Base-by-base conservation (phyloP, 2,113 vertebrate genomes). In the Camelus bactrianus region DNA sequence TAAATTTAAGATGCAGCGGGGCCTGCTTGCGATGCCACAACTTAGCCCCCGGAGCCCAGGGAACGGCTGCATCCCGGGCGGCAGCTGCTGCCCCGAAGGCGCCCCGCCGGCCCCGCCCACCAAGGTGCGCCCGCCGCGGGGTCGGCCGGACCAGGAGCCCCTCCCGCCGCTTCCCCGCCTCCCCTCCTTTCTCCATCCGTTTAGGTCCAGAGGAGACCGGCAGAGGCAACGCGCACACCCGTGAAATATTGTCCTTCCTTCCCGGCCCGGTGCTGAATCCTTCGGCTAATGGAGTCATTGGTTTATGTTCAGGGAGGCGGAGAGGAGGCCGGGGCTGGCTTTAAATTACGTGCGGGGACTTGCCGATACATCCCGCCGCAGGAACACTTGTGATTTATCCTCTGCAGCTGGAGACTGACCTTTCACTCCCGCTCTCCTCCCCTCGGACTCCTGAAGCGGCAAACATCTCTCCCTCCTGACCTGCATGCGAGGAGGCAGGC, bases 361-460 rank as follows among this genome's bases (percentile, higher is more conserved):
- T 2, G 15, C 17, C 50, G 0, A 20, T 24, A 8, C 0, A 8
- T 1, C 12, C 48, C 73, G 30, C 1, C 4, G 5, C 5, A 19
- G 86, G 58, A 67, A 17, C 12, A 0, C n/a, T 3, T 3, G 6
- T 32, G 86, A 84, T 69, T 87, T 62, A 38, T 64, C 6, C 75
- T 35, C 70, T 56, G 50, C 73, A 58, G 95, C 91, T 46, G 94
- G 75, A 56, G n/a, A 19, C 32, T 15, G 62, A 24, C 86, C 76
- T 81, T 64, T 12, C 2, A 15, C 35, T 16, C 46, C 52, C 5
- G 26, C 7, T 22, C 65, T 14, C n/a, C 94, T 79, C 89, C 94
- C 92, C 38, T 5, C 1, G 56, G 96, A 42, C 89, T 28, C 89
- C 4, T 14, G 50, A 52, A 26, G 73, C 50, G 11, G 72, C 81